A percentile compares a stretch with the other conserved stretches of the same genome.
Evolutionary conservation across 2,113 vertebrate species (phyloP).

Genomic region (Aptenodytes patagonicus): DNA sequence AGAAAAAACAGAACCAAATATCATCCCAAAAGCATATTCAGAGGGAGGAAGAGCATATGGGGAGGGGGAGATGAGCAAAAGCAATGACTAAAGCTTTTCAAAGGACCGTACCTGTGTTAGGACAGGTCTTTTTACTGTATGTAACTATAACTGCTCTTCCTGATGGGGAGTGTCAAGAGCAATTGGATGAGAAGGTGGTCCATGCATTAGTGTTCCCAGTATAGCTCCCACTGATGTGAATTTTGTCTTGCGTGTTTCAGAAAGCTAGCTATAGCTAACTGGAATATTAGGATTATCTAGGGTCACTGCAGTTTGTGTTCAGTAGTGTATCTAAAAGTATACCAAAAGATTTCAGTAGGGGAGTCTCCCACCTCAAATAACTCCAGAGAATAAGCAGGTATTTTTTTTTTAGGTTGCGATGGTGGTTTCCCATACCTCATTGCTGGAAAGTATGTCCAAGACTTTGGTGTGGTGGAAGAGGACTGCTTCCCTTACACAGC

Average conservation of each 20-base stretch:
- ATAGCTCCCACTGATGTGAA: not conserved
- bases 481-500: constrained; percentile 86
- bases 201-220: not conserved
- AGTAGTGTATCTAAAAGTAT: not conserved
- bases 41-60: not conserved
- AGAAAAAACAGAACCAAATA: not conserved
- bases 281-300: not conserved
- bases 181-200: not conserved
- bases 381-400: not conserved
- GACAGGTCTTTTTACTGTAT: not conserved
- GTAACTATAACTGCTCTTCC: not conserved
- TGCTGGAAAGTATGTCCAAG: constrained; percentile 89
- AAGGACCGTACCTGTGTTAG: not conserved
- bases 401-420: constrained; percentile 81
- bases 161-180: not conserved
- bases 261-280: not conserved
- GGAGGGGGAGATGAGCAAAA: not conserved
- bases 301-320: not conserved
- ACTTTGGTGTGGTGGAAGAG: constrained; percentile 93
- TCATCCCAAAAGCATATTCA: not conserved
- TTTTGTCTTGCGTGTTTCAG: not conserved
- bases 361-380: not conserved
- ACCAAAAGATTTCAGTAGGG: not conserved
- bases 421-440: constrained; percentile 95
- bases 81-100: not conserved